phyloP scores from a whole-genome alignment of 1,140 invertebrate species.

The Popillia japonica region DNA sequence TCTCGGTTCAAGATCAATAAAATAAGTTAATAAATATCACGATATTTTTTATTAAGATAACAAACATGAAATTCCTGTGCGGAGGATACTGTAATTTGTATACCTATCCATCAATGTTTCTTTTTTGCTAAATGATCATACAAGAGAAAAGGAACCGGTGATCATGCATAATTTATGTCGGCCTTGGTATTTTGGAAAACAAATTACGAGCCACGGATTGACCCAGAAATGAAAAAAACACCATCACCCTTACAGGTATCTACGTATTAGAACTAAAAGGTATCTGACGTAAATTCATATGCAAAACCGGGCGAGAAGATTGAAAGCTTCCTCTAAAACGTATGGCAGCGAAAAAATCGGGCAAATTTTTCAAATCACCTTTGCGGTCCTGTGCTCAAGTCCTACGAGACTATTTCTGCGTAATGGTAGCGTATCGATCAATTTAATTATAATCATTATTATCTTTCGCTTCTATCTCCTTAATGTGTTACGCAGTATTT shows the following conservation, averaged over 20 bases:
- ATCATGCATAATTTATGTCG: neutral
- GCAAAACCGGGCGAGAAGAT: neutral
- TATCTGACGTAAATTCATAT: slow-evolving; percentile 6
- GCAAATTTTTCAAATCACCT: neutral
- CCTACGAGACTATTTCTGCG: neutral
- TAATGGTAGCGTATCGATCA: neutral
- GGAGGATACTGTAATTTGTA: too few relatives aligned
- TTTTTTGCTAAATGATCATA: neutral
- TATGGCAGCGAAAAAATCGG: neutral
- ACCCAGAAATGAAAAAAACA: neutral
- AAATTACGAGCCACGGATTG: neutral
- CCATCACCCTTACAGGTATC: neutral
- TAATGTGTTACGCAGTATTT: neutral
- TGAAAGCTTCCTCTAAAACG: neutral
- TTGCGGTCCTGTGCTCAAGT: neutral
- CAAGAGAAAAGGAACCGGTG: neutral
- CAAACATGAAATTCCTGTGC: too few relatives aligned
- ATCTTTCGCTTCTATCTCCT: neutral
- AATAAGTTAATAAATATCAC: too few relatives aligned
- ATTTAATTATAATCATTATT: slow-evolving; percentile 7
- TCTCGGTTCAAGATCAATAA: too few relatives aligned
- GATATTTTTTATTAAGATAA: too few relatives aligned
- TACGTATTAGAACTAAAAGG: slow-evolving; percentile 1
- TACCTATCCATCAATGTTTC: too few relatives aligned
- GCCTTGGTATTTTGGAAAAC: neutral